Conservation (phyloP, 1,140 invertebrate genomes). For the Aphidius gifuensis region DNA sequence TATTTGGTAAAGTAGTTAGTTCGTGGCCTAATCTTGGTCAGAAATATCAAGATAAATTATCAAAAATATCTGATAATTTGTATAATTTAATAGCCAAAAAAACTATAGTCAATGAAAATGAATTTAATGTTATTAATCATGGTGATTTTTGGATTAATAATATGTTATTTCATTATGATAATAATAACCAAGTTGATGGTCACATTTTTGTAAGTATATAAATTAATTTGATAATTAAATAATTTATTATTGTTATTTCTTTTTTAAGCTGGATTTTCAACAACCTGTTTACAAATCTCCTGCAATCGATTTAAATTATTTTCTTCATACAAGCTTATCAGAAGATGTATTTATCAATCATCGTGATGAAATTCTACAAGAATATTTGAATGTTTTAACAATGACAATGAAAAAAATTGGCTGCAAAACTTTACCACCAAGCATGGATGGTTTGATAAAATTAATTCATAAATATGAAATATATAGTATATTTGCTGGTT, state of each 20-base stretch:
- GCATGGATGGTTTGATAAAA: conserved; percentile 40
- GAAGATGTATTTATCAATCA: conserved; percentile 36
- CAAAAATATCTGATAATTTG: conserved; percentile 35
- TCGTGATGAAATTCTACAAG: conserved; percentile 43
- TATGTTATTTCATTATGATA: conserved; percentile 62
- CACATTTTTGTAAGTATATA: conserved; percentile 58
- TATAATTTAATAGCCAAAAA: conserved; percentile 35
- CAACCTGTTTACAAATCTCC: conserved; percentile 49
- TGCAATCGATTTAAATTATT: conserved; percentile 56
- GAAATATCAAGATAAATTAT: conserved; percentile 51
- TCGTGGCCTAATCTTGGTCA: conserved; percentile 43
- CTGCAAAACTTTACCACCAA: conserved; percentile 48
- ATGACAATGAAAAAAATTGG: conserved; percentile 43
- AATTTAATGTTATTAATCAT: conserved; percentile 63
- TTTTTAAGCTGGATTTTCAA: conserved; percentile 59
- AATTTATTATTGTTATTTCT: background rate
- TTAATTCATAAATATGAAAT: conserved; percentile 34
- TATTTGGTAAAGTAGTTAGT: conserved; percentile 33
- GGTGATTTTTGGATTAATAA: conserved; percentile 68
- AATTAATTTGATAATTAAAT: no score
- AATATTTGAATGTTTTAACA: conserved; percentile 43
- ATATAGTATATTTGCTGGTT: conserved; percentile 38
- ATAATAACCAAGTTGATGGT: conserved; percentile 46
- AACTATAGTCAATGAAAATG: conserved; percentile 37
- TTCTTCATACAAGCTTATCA: conserved; percentile 49